A percentile compares a stretch with the other conserved stretches of the same genome.
These are phyloP conservation scores for Nothoprocta pentlandii DNA, from an alignment of 2,113 vertebrate species.

Conservation along the genomic window DNA sequence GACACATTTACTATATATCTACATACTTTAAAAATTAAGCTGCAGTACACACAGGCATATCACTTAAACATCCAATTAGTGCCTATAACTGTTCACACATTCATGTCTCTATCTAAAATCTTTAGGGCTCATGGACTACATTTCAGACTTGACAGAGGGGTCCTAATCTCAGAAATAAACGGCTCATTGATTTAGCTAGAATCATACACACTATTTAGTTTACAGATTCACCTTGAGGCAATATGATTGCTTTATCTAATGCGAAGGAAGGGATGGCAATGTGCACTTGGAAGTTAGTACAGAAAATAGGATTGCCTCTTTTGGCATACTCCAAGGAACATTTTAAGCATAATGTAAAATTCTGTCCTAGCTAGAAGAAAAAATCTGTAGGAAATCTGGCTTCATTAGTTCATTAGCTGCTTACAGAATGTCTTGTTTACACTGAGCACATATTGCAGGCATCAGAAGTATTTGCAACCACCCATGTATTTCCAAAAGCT, in stretches of 20 bases:
- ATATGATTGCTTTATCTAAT: not conserved
- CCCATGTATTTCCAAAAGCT: constrained; percentile 15
- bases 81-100: not conserved
- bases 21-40: not conserved
- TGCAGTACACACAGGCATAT: not conserved
- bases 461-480: constrained; percentile 37
- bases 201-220: not conserved
- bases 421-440: constrained; percentile 45
- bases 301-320: not conserved
- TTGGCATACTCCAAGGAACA: not conserved
- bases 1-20: not conserved
- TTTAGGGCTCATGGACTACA: not conserved
- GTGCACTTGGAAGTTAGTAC: not conserved
- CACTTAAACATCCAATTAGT: not conserved
- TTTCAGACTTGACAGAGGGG: not conserved
- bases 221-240: not conserved
- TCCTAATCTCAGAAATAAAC: not conserved
- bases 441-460: constrained; percentile 34
- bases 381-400: constrained; percentile 45
- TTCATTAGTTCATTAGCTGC: constrained; percentile 50
- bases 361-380: not conserved
- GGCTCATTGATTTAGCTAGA: not conserved
- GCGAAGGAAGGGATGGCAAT: not conserved
- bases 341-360: not conserved
- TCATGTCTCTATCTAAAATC: not conserved